These are phyloP conservation scores for Paradoxurus hermaphroditus DNA, from an alignment of 2,113 vertebrate species.

Conservation along the genomic window DNA sequence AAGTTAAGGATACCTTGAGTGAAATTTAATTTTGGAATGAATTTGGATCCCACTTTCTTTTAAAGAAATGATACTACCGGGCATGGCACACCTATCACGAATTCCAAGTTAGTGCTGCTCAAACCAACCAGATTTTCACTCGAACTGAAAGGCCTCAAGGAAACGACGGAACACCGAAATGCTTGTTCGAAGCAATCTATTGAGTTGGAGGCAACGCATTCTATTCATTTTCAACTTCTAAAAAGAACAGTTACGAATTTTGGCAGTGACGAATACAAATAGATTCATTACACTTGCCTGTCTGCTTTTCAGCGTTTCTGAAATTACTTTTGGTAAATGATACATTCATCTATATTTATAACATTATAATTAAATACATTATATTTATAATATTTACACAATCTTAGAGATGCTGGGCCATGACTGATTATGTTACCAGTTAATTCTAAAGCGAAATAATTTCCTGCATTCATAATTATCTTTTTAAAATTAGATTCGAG, in stretches of 20 bases:
- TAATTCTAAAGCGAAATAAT: constrained; percentile 17
- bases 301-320: neutral
- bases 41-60: neutral
- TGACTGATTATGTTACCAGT: neutral
- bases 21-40: neutral
- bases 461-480: neutral
- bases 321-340: constrained; percentile 22
- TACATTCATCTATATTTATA: constrained; percentile 31
- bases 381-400: constrained; percentile 11
- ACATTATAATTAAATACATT: neutral
- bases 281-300: neutral
- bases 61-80: neutral
- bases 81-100: neutral
- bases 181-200: neutral
- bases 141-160: neutral
- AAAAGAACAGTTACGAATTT: neutral
- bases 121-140: neutral
- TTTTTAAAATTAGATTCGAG: neutral
- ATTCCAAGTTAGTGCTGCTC: neutral
- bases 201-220: neutral
- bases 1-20: neutral
- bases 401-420: neutral
- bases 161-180: neutral
- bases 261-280: neutral
- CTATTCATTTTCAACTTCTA: neutral